Conservation (phyloP, 2,888 invertebrate species). For the Unio pictorum region DNA sequence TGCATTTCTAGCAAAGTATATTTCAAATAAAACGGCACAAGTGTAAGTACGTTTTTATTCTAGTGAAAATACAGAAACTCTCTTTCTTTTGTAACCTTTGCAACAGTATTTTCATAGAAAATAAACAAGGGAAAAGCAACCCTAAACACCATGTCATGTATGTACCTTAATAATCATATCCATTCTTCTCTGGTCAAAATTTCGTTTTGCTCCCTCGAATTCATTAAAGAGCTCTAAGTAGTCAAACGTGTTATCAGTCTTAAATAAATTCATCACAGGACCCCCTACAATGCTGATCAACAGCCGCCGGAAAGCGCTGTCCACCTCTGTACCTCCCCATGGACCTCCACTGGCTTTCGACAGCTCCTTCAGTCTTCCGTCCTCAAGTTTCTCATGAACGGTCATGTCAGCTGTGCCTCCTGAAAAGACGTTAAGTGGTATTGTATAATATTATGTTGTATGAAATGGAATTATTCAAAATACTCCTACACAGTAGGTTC, state of each 20-base stretch:
- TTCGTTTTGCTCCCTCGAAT: conserved; percentile 22
- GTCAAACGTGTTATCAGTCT: conserved; percentile 8
- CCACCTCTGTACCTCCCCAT: conserved; percentile 18
- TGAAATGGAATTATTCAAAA: too few species aligned
- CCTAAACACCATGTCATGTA: too few species aligned
- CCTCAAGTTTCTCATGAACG: background rate
- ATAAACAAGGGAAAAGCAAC: too few species aligned
- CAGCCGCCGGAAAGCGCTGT: conserved; percentile 11
- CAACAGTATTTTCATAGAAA: too few species aligned
- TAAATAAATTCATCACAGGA: conserved; percentile 8
- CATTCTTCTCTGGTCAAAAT: too few species aligned
- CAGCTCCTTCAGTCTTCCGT: conserved; percentile 12
- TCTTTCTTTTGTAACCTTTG: too few species aligned
- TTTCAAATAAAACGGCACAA: too few species aligned
- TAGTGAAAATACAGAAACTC: too few species aligned
- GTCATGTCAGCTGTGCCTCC: conserved; percentile 24
- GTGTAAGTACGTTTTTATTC: too few species aligned
- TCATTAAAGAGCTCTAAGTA: conserved; percentile 16
- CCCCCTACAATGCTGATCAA: conserved; percentile 5
- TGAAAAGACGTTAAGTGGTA: background rate
- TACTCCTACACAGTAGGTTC: too few species aligned
- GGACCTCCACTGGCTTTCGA: conserved; percentile 16
- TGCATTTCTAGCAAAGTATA: too few species aligned
- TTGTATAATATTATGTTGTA: background rate
- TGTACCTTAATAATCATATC: too few species aligned